Base-by-base conservation (phyloP, 2,797 vertebrate species). In the Brachymystax lenok region DNA sequence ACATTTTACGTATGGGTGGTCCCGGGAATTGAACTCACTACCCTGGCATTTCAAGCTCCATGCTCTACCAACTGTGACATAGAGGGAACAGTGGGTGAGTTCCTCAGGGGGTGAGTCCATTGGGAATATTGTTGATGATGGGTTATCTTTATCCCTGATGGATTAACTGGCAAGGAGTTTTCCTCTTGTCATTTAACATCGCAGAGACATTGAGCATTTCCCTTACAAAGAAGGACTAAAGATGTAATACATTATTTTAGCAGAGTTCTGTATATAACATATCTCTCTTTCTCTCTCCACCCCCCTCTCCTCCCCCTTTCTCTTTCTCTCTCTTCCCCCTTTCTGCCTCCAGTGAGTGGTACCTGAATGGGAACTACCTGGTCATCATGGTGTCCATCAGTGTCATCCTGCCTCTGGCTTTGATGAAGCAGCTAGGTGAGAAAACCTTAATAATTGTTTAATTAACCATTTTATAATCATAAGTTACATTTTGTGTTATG, bases 361-460 rank as follows among this genome's bases (percentile, higher is more conserved):
- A 96, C 89, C 51, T 97, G 91, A 96, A 99, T 0, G 98, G 98
- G 35, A 99, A 99, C 92, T 99, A 99, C 89, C 93, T 99, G 81
- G 96, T 99, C 81, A 93, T 99, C 86, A 94, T 98, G 51, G 96
- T 99, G 12, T 96, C 96, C 0, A 0, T 96, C 76, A 89, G 80
- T n/a, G 8, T 99, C 50, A 98, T 99, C 80, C 92, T 99, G 78
- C 98, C 98, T 0, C 90, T 99, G 93, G 96, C 97, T 5, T 91
- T 99, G 85, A 99, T 99, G 98, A 98, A 99, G 86, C 98, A 99
- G 88, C 93, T 99, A 0, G 98, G 98, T 99, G 90, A 96, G 98
- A 21, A 16, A 30, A 63, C 59, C 12, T 27, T 27, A 24, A 63
- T 63, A 12, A 63, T 63, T 6, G 56, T 21, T 12, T 46, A 21